Conservation (phyloP, 1,140 invertebrate species). For the Drosophila bocki region DNA sequence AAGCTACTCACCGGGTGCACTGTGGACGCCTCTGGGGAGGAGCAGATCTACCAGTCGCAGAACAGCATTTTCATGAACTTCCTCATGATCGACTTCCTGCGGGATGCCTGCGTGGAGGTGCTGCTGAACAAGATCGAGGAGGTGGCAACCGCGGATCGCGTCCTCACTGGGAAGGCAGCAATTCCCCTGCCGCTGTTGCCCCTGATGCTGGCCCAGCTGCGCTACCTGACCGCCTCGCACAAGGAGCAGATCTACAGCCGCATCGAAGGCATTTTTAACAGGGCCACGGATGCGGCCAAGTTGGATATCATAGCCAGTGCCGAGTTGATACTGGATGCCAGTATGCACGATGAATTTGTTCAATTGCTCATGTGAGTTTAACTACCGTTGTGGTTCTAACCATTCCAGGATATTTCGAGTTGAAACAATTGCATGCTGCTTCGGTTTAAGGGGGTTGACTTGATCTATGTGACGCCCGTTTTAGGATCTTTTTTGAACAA, state of each 20-base stretch:
- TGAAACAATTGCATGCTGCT: not conserved
- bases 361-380: slow-evolving; percentile 67
- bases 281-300: slow-evolving; percentile 45
- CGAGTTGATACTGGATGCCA: slow-evolving; percentile 70
- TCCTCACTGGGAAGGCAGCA: slow-evolving; percentile 18
- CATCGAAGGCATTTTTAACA: slow-evolving; percentile 69
- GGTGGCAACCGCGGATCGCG: slow-evolving; percentile 43
- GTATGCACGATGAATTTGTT: slow-evolving; percentile 78
- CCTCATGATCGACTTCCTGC: slow-evolving; percentile 84
- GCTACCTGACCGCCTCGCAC: slow-evolving; percentile 70
- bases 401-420: not conserved
- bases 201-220: slow-evolving; percentile 72
- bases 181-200: slow-evolving; percentile 60
- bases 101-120: slow-evolving; percentile 83
- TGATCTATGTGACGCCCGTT: no score
- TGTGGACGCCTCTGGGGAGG: slow-evolving; percentile 69
- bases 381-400: not conserved
- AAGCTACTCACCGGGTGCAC: slow-evolving; percentile 81
- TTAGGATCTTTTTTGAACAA: no score
- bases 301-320: slow-evolving; percentile 73
- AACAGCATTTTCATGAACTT: slow-evolving; percentile 85
- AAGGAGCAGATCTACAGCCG: slow-evolving; percentile 63
- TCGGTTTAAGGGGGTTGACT: no score
- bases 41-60: slow-evolving; percentile 81
- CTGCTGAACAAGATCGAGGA: slow-evolving; percentile 83